phyloP scores from a whole-genome alignment of 1,140 invertebrate species.

The Helicoverpa zea region DNA sequence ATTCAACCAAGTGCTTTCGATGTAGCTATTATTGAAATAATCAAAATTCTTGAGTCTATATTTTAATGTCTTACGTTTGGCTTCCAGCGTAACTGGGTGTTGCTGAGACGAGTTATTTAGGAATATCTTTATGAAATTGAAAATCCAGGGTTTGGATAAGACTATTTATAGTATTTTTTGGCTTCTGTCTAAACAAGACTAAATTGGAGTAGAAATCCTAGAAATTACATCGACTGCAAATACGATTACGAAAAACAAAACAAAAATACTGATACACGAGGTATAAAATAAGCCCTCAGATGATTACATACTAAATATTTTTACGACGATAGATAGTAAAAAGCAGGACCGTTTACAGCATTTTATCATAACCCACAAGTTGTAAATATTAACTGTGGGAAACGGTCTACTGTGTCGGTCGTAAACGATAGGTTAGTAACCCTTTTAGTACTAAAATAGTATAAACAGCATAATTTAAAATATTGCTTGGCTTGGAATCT shows the following conservation, averaged over 20 bases:
- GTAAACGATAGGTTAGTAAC: constrained; percentile 22
- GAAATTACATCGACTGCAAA: not conserved
- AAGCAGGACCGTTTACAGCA: constrained; percentile 18
- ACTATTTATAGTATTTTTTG: too few relatives aligned
- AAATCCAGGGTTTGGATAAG: too few relatives aligned
- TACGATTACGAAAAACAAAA: not conserved
- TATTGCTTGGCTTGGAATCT: not conserved
- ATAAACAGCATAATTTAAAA: constrained; percentile 4
- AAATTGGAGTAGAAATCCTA: too few relatives aligned
- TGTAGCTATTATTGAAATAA: too few relatives aligned
- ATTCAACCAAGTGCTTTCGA: too few relatives aligned
- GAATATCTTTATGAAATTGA: too few relatives aligned
- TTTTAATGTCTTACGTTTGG: too few relatives aligned
- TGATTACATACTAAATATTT: constrained; percentile 17
- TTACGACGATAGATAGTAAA: constrained; percentile 5
- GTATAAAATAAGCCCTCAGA: not conserved
- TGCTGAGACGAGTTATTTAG: too few relatives aligned
- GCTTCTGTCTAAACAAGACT: too few relatives aligned
- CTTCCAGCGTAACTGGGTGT: too few relatives aligned
- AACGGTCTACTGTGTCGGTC: constrained; percentile 2
- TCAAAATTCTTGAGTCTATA: too few relatives aligned
- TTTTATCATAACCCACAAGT: constrained; percentile 34
- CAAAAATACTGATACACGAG: not conserved
- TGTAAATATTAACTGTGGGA: constrained; percentile 29
- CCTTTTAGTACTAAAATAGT: constrained; percentile 7